Conservation (phyloP, 2,797 vertebrate species). For the Acipenser transmontanus region DNA sequence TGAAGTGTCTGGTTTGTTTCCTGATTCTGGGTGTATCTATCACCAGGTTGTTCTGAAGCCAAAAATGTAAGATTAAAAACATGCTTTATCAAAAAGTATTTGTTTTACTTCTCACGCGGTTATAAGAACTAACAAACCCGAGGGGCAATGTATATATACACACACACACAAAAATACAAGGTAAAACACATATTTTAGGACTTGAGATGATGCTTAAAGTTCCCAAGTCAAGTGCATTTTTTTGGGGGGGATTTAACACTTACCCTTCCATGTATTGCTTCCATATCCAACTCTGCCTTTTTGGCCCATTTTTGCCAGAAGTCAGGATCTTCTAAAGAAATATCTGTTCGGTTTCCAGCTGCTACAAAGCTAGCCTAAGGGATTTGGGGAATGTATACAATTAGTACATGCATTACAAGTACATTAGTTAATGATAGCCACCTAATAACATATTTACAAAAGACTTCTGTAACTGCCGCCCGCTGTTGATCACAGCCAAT, state of each 20-base stretch:
- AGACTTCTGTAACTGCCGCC: not conserved
- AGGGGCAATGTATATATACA: no score
- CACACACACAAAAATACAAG: no score
- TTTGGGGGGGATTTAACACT: constrained; percentile 13
- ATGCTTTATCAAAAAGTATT: not conserved
- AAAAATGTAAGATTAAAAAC: not conserved
- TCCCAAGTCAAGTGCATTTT: no score
- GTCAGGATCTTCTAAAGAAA: constrained; percentile 95
- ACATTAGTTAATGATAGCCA: not conserved
- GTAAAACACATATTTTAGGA: no score
- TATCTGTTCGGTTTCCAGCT: constrained; percentile 92
- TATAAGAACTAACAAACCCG: not conserved
- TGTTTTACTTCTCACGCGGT: not conserved
- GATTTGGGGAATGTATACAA: not conserved
- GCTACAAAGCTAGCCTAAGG: constrained; percentile 93
- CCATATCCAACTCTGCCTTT: constrained; percentile 92
- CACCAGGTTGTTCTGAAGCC: constrained; percentile 84
- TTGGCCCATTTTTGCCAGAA: constrained; percentile 99
- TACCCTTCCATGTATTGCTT: constrained; percentile 89
- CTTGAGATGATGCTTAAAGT: no score
- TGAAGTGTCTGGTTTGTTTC: constrained; percentile 94
- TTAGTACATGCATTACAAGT: not conserved
- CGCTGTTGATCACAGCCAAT: not conserved
- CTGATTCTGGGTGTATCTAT: constrained; percentile 92
- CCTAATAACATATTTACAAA: constrained; percentile 1